Base-by-base conservation (phyloP, 2,113 vertebrate genomes). In the Pelodiscus sinensis region DNA sequence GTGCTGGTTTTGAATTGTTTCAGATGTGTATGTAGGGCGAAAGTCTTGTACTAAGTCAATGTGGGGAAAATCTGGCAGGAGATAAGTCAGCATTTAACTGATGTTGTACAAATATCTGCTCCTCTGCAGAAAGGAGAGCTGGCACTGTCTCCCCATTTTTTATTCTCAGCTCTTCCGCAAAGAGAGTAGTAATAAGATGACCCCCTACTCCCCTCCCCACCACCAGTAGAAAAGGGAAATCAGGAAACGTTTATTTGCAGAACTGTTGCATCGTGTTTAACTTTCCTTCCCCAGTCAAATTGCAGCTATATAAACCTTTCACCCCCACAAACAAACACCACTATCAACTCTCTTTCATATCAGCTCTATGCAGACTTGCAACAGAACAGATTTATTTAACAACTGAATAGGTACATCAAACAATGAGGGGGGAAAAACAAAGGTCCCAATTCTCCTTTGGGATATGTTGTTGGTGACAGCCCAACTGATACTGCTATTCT, bases 341-440 rank as follows among this genome's bases (percentile, higher is more conserved):
- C 71, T 80, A 35, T 96, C 82, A 52, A 73, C 93, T 73, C 68
- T 84, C 91, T 83, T 91, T 57, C 92, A 1, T 97, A 97, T 97
- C 97, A 96, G 95, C 38, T 8, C 11, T 35, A 81, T 12, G 87
- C 97, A 98, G 96, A 89, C 94, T 62, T 80, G n/a, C 86, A 80
- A 22, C 54, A 9, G 83, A 10, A 92, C 71, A 52, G 52, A 15
- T 79, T 94, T 93, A 58, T 94, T 95, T 88, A 95, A 88, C 9
- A 54, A 73, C 78, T 88, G 96, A 97, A 94, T 94, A 84, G 93
- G 87, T 87, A 27, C 13, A 8, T 94, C 84, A 95, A 81, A 96
- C 94, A 93, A 79, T 78, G 87, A 35, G 4, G 80, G 92, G 57
- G 89, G 71, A 73, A 73, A 93, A 96, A 97, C 94, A 97, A 95